Conservation (phyloP, 2,888 invertebrate genomes). For the Ptilodon capucinus region DNA sequence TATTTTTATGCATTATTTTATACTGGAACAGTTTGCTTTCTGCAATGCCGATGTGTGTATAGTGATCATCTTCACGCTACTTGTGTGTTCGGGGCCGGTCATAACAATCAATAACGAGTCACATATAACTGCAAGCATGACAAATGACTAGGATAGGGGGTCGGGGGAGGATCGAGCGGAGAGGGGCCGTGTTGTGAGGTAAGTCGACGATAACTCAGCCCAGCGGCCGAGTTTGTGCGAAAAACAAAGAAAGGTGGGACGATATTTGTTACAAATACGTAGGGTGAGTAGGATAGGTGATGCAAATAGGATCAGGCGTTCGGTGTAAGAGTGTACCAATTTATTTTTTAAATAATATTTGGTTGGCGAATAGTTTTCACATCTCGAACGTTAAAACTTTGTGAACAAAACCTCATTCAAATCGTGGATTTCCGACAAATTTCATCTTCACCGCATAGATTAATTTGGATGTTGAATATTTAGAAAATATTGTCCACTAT, state of each 20-base stretch:
- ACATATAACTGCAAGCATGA: constrained; percentile 51
- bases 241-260: constrained; percentile 52
- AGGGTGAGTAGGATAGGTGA: constrained; percentile 11
- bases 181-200: constrained; percentile 30
- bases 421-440: no score
- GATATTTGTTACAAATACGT: constrained; percentile 51
- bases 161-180: constrained; percentile 11
- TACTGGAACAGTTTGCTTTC: no score
- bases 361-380: no score
- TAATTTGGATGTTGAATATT: no score
- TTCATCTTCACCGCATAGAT: no score
- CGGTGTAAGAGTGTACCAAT: no score
- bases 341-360: no score
- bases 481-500: neutral
- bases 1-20: no score
- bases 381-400: no score
- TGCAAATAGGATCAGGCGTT: neutral
- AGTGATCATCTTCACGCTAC: neutral
- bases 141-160: constrained; percentile 42
- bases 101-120: constrained; percentile 54
- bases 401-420: no score
- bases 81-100: constrained; percentile 13
- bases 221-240: constrained; percentile 50
- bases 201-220: constrained; percentile 55
- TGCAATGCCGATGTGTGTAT: no score